A percentile compares a stretch with the other conserved stretches of the same genome.
These are phyloP conservation scores for Silurus aristotelis DNA, from an alignment of 2,797 vertebrate genomes.

Conservation along the genomic window DNA sequence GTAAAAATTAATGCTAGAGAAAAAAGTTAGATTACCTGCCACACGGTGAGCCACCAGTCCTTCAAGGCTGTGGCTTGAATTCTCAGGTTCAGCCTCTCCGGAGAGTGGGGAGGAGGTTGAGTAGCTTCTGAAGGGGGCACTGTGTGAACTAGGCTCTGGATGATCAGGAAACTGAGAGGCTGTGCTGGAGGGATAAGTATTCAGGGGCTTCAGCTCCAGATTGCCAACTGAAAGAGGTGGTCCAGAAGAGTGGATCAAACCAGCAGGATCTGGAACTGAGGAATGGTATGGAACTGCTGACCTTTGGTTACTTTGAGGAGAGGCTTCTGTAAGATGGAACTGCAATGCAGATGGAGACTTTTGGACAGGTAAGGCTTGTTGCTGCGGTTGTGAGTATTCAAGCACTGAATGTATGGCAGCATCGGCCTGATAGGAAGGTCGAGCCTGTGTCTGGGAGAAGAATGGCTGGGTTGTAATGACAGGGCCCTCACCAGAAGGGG, in stretches of 20 bases:
- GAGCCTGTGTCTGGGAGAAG: constrained; percentile 68
- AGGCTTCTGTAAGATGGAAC: constrained; percentile 61
- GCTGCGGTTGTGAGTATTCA: constrained; percentile 49
- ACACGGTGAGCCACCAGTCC: constrained; percentile 95
- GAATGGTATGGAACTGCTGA: constrained; percentile 50
- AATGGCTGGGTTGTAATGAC: constrained; percentile 84
- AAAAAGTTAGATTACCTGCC: constrained; percentile 81
- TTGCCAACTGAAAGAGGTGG: constrained; percentile 52
- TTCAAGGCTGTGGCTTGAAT: constrained; percentile 85
- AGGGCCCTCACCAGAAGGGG: constrained; percentile 69
- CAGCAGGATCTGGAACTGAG: constrained; percentile 38
- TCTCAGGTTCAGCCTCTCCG: constrained; percentile 77
- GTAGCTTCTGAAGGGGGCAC: constrained; percentile 48
- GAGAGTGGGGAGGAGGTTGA: constrained; percentile 68
- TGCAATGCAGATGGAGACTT: constrained; percentile 55
- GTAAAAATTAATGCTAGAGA: neutral
- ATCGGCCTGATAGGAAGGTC: constrained; percentile 68
- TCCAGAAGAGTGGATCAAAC: constrained; percentile 44
- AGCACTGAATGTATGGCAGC: constrained; percentile 54
- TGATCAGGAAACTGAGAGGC: constrained; percentile 62
- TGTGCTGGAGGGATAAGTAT: constrained; percentile 66
- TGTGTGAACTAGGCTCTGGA: constrained; percentile 48
- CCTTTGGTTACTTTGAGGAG: constrained; percentile 64
- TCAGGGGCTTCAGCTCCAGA: constrained; percentile 68
- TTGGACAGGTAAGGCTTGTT: constrained; percentile 53